Evolutionary conservation across 2,888 invertebrate species (phyloP).

Genomic region (Mesorhabditis belari): DNA sequence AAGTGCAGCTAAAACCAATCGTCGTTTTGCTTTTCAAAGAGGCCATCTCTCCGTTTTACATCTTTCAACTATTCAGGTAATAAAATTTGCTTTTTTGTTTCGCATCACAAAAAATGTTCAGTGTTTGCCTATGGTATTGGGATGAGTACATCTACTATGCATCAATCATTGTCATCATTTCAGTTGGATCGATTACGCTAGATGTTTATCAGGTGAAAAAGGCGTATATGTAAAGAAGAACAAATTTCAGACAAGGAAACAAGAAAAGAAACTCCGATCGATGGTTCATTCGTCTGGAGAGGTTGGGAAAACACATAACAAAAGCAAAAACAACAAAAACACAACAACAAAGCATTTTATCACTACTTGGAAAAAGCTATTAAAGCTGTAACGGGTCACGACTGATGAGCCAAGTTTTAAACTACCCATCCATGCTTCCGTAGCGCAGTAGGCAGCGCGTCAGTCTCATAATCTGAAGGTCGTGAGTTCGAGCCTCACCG

Average conservation of each 20-base stretch:
- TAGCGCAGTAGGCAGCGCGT: conserved; percentile 76
- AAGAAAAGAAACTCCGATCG: conserved; percentile 63
- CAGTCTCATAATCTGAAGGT: conserved; percentile 86
- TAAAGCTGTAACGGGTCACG: no score
- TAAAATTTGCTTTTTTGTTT: conserved; percentile 37
- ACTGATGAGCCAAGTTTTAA: no score
- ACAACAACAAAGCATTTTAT: no score
- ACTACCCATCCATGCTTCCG: no score
- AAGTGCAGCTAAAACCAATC: conserved; percentile 58
- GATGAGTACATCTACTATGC: conserved; percentile 83
- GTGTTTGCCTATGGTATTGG: conserved; percentile 68
- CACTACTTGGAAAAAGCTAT: no score
- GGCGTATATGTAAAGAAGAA: no score
- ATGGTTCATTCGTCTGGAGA: conserved; percentile 74
- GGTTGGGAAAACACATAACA: no score
- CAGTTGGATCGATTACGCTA: conserved; percentile 66
- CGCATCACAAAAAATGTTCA: conserved; percentile 55
- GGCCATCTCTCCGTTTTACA: conserved; percentile 59
- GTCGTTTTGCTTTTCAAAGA: conserved; percentile 56
- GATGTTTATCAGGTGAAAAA: conserved; percentile 51
- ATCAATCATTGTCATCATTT: conserved; percentile 73
- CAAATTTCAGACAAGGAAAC: conserved; percentile 65
- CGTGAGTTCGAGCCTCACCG: conserved; percentile 87
- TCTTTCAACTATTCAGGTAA: conserved; percentile 58
- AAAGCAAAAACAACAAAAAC: no score